phyloP scores from a whole-genome alignment of 2,888 invertebrate genomes.

The Trissolcus japonicus region DNA sequence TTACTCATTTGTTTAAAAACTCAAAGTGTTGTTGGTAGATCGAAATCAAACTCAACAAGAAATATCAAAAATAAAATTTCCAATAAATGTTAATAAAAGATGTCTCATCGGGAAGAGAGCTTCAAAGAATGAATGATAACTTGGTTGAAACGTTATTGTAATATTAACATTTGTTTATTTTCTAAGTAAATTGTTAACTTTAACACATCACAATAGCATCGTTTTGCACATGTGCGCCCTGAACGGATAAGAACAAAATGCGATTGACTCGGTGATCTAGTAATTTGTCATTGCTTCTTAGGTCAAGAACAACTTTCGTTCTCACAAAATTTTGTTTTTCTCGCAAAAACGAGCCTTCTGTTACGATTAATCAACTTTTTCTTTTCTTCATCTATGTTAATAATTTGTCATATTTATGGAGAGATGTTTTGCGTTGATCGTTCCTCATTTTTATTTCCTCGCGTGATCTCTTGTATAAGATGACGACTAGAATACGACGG shows the following conservation, averaged over 20 bases:
- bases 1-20: too few relatives aligned
- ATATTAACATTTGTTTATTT: slow-evolving; percentile 50
- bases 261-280: too few relatives aligned
- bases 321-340: neutral
- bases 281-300: slow-evolving; percentile 6
- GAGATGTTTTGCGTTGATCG: slow-evolving; percentile 4
- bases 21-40: too few relatives aligned
- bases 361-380: neutral
- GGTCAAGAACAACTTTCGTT: neutral
- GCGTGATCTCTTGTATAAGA: slow-evolving; percentile 23
- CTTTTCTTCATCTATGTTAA: neutral
- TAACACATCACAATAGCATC: slow-evolving; percentile 52
- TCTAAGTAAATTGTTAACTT: slow-evolving; percentile 52
- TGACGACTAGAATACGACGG: slow-evolving; percentile 68
- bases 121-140: too few relatives aligned
- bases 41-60: too few relatives aligned
- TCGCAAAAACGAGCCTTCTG: slow-evolving; percentile 9
- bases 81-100: too few relatives aligned
- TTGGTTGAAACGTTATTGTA: too few relatives aligned
- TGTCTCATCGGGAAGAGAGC: too few relatives aligned
- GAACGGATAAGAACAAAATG: slow-evolving; percentile 17
- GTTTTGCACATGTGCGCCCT: slow-evolving; percentile 41
- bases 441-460: slow-evolving; percentile 2
- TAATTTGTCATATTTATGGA: neutral
- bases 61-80: too few relatives aligned